These are phyloP conservation scores for Cyrtodaria siliqua DNA, from an alignment of 2,888 invertebrate species.

Conservation along the genomic window DNA sequence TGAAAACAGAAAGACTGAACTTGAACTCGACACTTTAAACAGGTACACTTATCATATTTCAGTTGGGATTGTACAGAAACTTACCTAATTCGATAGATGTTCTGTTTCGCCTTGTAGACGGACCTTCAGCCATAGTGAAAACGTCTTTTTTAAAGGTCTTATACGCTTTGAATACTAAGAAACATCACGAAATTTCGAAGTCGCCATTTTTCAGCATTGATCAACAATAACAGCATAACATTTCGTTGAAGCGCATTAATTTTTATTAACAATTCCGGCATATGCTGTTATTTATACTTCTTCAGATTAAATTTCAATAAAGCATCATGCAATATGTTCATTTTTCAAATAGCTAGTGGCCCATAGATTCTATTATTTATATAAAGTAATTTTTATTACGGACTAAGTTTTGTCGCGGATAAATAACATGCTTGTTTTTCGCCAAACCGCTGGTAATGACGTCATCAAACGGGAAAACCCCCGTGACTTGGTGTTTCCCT, in stretches of 20 bases:
- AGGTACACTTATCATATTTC: not conserved
- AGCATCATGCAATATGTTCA: too few species aligned
- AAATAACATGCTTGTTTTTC: constrained; percentile 7
- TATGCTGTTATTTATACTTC: too few species aligned
- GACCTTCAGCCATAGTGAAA: constrained; percentile 10
- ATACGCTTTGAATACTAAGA: constrained; percentile 11
- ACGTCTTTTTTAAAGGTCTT: not conserved
- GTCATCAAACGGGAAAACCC: constrained; percentile 62
- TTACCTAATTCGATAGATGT: constrained; percentile 36
- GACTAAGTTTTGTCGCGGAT: constrained; percentile 12
- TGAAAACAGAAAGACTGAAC: constrained; percentile 79
- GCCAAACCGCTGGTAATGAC: constrained; percentile 32
- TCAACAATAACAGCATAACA: constrained; percentile 26
- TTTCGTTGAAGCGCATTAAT: too few species aligned
- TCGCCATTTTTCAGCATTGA: constrained; percentile 45
- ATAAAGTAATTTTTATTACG: not conserved
- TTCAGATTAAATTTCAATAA: too few species aligned
- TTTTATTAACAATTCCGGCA: too few species aligned
- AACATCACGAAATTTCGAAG: constrained; percentile 13
- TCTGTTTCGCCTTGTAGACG: constrained; percentile 8
- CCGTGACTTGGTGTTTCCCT: constrained; percentile 40
- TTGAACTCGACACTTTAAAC: not conserved
- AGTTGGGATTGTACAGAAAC: not conserved
- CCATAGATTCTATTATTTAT: constrained; percentile 12
- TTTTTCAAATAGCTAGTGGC: too few species aligned